These are phyloP conservation scores for Abrostola triplasia DNA, from an alignment of 2,888 invertebrate species.

Conservation along the genomic window DNA sequence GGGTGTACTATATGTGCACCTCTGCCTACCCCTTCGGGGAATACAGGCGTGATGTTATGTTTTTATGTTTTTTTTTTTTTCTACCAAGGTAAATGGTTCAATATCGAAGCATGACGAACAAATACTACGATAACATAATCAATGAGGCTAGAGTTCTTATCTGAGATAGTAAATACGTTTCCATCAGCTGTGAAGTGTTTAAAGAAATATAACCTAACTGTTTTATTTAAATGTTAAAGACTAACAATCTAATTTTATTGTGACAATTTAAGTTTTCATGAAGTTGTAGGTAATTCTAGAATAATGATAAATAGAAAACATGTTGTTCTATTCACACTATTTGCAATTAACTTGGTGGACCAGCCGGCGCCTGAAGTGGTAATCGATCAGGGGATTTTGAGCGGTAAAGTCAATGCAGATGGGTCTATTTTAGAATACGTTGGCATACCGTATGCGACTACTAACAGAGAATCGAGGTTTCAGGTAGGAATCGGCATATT, in stretches of 20 bases:
- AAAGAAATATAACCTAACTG: neutral
- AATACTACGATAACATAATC: conserved; percentile 5
- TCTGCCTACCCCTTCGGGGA: too few species aligned
- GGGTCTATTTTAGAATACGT: conserved; percentile 57
- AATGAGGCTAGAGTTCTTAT: neutral
- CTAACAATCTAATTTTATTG: too few species aligned
- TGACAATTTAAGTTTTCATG: neutral
- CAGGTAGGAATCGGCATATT: conserved; percentile 64
- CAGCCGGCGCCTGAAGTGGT: conserved; percentile 79
- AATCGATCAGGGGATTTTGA: conserved; percentile 78
- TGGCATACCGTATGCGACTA: conserved; percentile 67
- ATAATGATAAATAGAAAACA: conserved; percentile 2
- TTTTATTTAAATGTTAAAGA: neutral
- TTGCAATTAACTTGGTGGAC: conserved; percentile 78
- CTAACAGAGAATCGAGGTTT: conserved; percentile 74
- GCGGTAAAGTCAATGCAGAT: conserved; percentile 77
- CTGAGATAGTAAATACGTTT: neutral
- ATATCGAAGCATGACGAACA: neutral
- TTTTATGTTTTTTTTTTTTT: too few species aligned
- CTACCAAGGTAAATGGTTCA: neutral
- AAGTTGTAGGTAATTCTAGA: neutral
- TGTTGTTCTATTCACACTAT: conserved; percentile 68
- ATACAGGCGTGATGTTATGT: too few species aligned
- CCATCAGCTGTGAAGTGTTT: neutral
- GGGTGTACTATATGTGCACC: too few species aligned